Percentiles rank a stretch among this genome's conserved stretches.
phyloP scores from a whole-genome alignment of 2,888 invertebrate genomes.

The Andrena bicolor region DNA sequence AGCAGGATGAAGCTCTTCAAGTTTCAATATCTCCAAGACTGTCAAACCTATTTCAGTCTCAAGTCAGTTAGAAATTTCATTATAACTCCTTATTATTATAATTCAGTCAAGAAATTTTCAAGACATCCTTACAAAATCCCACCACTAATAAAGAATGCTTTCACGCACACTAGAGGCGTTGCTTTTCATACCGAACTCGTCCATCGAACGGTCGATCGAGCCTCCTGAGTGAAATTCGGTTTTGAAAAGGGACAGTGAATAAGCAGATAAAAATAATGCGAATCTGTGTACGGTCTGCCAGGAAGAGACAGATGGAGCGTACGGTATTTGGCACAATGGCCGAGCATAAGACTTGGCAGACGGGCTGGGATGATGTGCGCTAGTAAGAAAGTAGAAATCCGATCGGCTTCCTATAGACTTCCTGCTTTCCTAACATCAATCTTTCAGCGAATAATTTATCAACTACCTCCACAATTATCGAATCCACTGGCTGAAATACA shows the following conservation, averaged over 20 bases:
- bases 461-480: not conserved
- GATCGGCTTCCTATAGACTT: constrained; percentile 61
- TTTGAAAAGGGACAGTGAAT: constrained; percentile 65
- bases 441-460: not conserved
- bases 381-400: constrained; percentile 72
- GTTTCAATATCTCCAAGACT: too few species aligned
- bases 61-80: too few species aligned
- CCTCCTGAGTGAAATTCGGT: constrained; percentile 32
- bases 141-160: not conserved
- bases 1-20: too few species aligned
- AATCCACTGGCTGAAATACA: not conserved
- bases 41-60: too few species aligned
- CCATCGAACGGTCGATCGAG: not conserved
- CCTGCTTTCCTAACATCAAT: constrained; percentile 59
- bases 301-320: constrained; percentile 70
- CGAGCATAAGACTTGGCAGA: constrained; percentile 72
- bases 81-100: too few species aligned
- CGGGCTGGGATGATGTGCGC: constrained; percentile 59
- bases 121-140: too few species aligned
- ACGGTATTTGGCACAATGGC: constrained; percentile 73
- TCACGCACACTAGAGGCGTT: not conserved
- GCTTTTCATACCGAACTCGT: not conserved
- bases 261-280: constrained; percentile 72
- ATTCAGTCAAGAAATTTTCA: too few species aligned
- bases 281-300: constrained; percentile 66